These are phyloP conservation scores for Pyrochroa serraticornis DNA, from an alignment of 2,888 invertebrate species.

Conservation along the genomic window DNA sequence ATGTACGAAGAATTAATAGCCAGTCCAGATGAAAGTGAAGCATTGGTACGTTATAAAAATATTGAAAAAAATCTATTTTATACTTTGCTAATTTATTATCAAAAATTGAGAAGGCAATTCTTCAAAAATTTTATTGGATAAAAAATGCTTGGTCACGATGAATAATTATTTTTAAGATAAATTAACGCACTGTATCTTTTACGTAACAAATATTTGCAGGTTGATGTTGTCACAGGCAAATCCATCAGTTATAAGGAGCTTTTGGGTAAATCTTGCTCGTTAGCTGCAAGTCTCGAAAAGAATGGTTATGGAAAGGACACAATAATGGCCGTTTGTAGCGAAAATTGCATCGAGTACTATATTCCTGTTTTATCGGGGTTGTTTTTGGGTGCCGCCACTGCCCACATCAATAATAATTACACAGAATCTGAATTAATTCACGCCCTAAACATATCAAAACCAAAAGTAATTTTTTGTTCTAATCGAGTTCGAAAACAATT, in stretches of 20 bases:
- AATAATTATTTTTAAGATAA: neutral
- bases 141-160: neutral
- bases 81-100: no score
- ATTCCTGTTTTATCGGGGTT: conserved; percentile 43
- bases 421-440: conserved; percentile 54
- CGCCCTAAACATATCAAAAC: conserved; percentile 67
- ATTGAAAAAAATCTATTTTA: no score
- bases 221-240: conserved; percentile 40
- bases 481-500: conserved; percentile 40
- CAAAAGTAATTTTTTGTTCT: conserved; percentile 70
- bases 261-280: conserved; percentile 35
- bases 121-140: no score
- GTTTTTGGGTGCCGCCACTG: conserved; percentile 40
- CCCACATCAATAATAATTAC: conserved; percentile 44
- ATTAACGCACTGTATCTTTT: neutral
- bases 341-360: conserved; percentile 44
- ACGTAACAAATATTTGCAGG: conserved; percentile 32
- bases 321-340: conserved; percentile 41
- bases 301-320: conserved; percentile 37
- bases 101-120: no score
- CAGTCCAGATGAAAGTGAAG: conserved; percentile 10
- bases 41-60: conserved; percentile 22
- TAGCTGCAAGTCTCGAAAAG: conserved; percentile 40
- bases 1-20: conserved; percentile 22
- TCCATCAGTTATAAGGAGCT: conserved; percentile 37